Evolutionary conservation across 2,797 vertebrate species (phyloP).

Genomic region (Smutsia gigantea): DNA sequence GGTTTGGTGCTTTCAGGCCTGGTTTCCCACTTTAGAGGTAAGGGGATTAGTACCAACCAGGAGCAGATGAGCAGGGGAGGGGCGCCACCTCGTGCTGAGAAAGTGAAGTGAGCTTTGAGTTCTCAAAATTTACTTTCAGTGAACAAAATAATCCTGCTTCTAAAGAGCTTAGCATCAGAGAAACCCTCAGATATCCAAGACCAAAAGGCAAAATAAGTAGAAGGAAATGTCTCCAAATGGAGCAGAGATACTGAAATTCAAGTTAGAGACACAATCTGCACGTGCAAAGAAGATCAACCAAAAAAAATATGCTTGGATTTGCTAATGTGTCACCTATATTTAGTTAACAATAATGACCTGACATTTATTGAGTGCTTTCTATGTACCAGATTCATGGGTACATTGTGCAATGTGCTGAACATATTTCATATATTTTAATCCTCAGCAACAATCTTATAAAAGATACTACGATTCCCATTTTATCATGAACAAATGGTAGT

Average conservation of each 20-base stretch:
- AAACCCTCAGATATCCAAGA: background rate
- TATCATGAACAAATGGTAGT: background rate
- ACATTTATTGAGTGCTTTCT: background rate
- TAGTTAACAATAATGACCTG: background rate
- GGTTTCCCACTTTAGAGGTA: background rate
- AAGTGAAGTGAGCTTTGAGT: background rate
- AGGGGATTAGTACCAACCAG: background rate
- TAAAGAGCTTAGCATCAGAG: background rate
- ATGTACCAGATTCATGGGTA: background rate
- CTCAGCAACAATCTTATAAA: background rate
- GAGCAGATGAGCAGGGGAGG: background rate
- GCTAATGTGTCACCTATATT: background rate
- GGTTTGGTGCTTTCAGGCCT: background rate
- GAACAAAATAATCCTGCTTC: background rate
- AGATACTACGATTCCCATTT: background rate
- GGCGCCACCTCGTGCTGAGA: slow-evolving; percentile 46
- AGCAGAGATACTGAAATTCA: background rate
- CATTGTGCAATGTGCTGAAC: background rate
- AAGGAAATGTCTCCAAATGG: background rate
- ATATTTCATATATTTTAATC: background rate
- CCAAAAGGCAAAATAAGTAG: slow-evolving; percentile 25
- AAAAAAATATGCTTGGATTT: slow-evolving; percentile 25
- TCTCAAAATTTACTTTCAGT: background rate
- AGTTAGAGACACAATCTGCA: background rate
- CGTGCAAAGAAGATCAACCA: background rate